Percentiles rank a stretch among this genome's conserved stretches.
These are phyloP conservation scores for Drosophila orosa DNA, from an alignment of 1,140 invertebrate species.

Conservation along the genomic window DNA sequence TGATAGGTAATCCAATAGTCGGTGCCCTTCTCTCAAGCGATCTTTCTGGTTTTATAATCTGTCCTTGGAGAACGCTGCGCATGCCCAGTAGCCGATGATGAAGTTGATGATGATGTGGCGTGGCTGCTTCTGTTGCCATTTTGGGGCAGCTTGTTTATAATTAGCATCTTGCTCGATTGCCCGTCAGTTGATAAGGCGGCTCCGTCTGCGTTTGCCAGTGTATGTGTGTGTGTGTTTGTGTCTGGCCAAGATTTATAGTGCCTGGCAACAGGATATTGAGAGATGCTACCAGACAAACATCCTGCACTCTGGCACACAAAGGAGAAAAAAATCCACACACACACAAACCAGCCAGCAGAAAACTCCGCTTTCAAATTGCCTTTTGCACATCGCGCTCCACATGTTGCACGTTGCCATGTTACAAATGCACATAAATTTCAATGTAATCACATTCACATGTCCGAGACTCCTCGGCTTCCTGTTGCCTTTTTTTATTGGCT, in stretches of 20 bases:
- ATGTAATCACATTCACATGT: constrained; percentile 78
- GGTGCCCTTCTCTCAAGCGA: neutral
- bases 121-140: constrained; percentile 38
- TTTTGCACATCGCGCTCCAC: constrained; percentile 54
- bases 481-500: constrained; percentile 18
- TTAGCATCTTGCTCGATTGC: constrained; percentile 78
- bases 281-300: constrained; percentile 68
- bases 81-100: constrained; percentile 70
- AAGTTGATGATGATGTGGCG: constrained; percentile 32
- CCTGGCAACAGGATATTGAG: constrained; percentile 75
- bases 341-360: constrained; percentile 8
- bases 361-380: constrained; percentile 35
- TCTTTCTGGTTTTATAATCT: constrained; percentile 31
- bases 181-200: constrained; percentile 62
- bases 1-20: neutral
- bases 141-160: constrained; percentile 74
- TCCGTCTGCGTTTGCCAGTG: constrained; percentile 1
- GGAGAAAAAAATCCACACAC: constrained; percentile 11
- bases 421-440: constrained; percentile 83
- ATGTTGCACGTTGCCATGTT: constrained; percentile 72
- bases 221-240: constrained; percentile 10
- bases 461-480: constrained; percentile 34
- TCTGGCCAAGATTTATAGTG: constrained; percentile 73
- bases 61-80: constrained; percentile 50
- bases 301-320: constrained; percentile 51